phyloP scores from a whole-genome alignment of 2,113 vertebrate species.

The Triplophysa rosa region DNA sequence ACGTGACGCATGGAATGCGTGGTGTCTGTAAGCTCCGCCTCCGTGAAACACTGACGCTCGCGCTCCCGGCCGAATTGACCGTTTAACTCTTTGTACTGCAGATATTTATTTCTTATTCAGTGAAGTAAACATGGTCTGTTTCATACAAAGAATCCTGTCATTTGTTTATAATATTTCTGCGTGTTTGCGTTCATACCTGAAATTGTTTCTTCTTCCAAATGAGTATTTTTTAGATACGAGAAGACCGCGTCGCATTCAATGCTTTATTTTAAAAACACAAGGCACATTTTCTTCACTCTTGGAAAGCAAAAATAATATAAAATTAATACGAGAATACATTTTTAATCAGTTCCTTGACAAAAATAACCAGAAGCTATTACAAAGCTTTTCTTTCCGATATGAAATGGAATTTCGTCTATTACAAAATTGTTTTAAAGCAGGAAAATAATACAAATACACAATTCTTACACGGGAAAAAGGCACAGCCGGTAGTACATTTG shows the following conservation, averaged over 20 bases:
- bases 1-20: constrained; percentile 70
- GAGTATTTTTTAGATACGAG: background rate
- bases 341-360: constrained; percentile 70
- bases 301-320: constrained; percentile 81
- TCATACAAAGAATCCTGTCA: constrained; percentile 64
- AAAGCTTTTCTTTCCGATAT: constrained; percentile 78
- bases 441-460: constrained; percentile 87
- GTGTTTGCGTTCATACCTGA: background rate
- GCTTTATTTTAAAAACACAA: constrained; percentile 70
- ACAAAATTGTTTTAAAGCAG: constrained; percentile 79
- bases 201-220: background rate
- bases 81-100: constrained; percentile 79
- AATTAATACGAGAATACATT: constrained; percentile 74
- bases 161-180: constrained; percentile 22
- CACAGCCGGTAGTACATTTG: constrained; percentile 87
- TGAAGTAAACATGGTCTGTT: constrained; percentile 80
- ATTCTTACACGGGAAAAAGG: constrained; percentile 83
- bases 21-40: constrained; percentile 70
- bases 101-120: constrained; percentile 84
- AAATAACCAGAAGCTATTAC: constrained; percentile 77
- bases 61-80: constrained; percentile 57
- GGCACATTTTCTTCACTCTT: constrained; percentile 74
- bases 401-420: constrained; percentile 73
- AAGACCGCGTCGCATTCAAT: constrained; percentile 57
- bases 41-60: constrained; percentile 69